Base-by-base conservation (phyloP, 2,113 vertebrate species). In the Siphamia tubifer region DNA sequence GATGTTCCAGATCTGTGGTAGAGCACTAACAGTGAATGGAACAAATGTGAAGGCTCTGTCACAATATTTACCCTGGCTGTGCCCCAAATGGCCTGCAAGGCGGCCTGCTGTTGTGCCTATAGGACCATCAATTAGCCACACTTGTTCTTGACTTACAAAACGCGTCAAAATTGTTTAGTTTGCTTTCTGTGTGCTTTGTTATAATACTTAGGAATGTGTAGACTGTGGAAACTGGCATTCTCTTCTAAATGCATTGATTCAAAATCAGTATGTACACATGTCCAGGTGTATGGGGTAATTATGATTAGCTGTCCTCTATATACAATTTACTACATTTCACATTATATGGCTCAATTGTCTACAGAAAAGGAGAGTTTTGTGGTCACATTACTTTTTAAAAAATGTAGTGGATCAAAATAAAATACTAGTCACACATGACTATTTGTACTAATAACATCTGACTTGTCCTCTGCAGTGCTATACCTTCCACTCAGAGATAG, bases 1-100 rank as follows among this genome's bases (percentile, higher is more conserved):
- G 69, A 39, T 51, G 71, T 39, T 49, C 55, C 49, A 12, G 71
- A 62, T 42, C 12, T 63, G 64, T 55, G n/a, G 71, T 58, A 10
- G 43, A 36, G 62, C 58, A 24, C 40, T 44, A 40, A 72, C 60
- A 56, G 51, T 53, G 80, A 85, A 57, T 82, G 73, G 82, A 88
- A 79, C 87, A 90, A 92, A 93, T 92, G 92, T 90, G 89, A 83
- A 75, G 89, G 81, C 84, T 86, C 88, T 93, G 86, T 92, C 90
- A 93, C 88, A 93, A 93, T 92, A 92, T 93, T 93, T 89, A 92
- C 85, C 80, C 89, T 91, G 79, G 77, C 65, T 51, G 25, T 67
- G 72, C 53, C 83, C 79, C 92, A 93, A 92, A 93, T 92, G 92
- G 92, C 73, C 62, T 25, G 68, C 32, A 62, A 52, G 49, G 73